Percentiles rank a stretch among this genome's conserved stretches.
phyloP scores from a whole-genome alignment of 2,888 invertebrate species.

The Cantharis rustica region DNA sequence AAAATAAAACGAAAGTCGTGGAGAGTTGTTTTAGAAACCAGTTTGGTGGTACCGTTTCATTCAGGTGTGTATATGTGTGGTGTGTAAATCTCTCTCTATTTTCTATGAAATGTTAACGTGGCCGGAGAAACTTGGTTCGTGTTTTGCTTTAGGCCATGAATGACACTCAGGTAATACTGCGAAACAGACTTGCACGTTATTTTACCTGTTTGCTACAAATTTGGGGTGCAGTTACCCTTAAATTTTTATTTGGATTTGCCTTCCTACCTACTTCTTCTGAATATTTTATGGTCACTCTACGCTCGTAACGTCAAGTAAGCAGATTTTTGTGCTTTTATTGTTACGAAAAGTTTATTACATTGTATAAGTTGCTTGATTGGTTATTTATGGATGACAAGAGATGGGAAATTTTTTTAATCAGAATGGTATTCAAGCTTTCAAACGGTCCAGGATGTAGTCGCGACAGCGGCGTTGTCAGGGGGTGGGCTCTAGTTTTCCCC shows the following conservation, averaged over 20 bases:
- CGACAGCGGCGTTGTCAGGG: no score
- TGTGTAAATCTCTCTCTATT: background rate
- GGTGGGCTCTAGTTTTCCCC: no score
- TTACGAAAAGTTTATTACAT: background rate
- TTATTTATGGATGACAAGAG: background rate
- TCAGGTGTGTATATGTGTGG: background rate
- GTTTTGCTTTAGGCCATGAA: slow-evolving; percentile 4
- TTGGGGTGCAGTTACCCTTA: background rate
- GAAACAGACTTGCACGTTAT: background rate
- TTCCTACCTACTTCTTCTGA: background rate
- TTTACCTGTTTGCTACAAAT: background rate
- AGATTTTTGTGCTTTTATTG: background rate
- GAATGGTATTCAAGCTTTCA: no score
- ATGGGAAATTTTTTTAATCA: background rate
- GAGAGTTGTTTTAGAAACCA: background rate
- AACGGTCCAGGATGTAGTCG: no score
- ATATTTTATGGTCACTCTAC: background rate
- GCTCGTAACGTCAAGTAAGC: background rate
- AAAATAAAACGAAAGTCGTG: slow-evolving; percentile 1
- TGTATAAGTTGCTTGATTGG: background rate
- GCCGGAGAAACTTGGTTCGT: slow-evolving; percentile 13
- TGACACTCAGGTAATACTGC: slow-evolving; percentile 10
- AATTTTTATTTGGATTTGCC: background rate
- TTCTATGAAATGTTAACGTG: slow-evolving; percentile 1
- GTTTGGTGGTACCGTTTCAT: background rate